phyloP scores from a whole-genome alignment of 2,888 invertebrate genomes.

The Amiota mariae region DNA sequence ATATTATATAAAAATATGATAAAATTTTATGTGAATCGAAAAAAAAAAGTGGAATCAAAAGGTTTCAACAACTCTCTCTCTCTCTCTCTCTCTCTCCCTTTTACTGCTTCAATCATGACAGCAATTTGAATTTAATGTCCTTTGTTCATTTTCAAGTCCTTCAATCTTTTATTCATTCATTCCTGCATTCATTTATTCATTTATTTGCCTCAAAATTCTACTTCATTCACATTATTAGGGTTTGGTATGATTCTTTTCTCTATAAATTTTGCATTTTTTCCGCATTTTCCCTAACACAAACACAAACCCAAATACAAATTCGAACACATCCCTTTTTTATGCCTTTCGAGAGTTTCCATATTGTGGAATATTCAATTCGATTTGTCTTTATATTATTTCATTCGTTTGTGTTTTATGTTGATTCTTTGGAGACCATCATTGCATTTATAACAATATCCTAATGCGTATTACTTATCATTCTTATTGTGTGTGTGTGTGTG shows the following conservation, averaged over 20 bases:
- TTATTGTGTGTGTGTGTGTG: not conserved
- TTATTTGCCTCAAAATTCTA: not conserved
- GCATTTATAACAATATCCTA: not conserved
- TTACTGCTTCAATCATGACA: slow-evolving; percentile 62
- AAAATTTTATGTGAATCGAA: slow-evolving; percentile 22
- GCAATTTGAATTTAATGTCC: slow-evolving; percentile 69
- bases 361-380: slow-evolving; percentile 1
- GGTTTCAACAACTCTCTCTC: not conserved
- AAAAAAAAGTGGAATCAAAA: slow-evolving; percentile 22
- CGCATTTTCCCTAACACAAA: slow-evolving; percentile 4
- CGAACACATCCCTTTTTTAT: not conserved
- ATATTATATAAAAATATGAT: not conserved
- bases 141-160: not conserved
- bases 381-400: not conserved
- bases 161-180: not conserved
- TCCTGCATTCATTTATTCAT: too few species aligned
- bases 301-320: too few species aligned
- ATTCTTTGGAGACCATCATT: not conserved
- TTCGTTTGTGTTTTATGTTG: not conserved
- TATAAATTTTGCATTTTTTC: slow-evolving; percentile 51
- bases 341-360: not conserved
- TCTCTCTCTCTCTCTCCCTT: not conserved
- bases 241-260: slow-evolving; percentile 49
- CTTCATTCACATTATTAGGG: slow-evolving; percentile 59
- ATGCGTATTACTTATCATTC: not conserved